Conservation (phyloP, 2,888 invertebrate genomes). For the Steinernema carpocapsae region DNA sequence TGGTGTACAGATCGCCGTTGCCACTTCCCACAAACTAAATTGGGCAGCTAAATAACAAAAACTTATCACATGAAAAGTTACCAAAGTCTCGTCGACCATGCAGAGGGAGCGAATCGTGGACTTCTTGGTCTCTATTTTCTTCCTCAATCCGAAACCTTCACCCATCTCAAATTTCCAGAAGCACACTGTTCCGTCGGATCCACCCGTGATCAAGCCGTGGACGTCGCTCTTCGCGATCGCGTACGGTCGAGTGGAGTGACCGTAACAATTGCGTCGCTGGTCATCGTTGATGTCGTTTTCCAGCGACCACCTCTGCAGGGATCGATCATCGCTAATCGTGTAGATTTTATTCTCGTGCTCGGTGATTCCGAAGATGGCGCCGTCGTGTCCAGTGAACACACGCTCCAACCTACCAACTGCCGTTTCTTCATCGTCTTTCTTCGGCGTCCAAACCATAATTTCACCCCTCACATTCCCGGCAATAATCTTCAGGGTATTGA, state of each 20-base stretch:
- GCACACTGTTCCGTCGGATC: slow-evolving; percentile 37
- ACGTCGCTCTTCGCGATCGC: slow-evolving; percentile 19
- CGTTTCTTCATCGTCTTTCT: background rate
- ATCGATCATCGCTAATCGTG: slow-evolving; percentile 37
- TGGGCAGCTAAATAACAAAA: too few species aligned
- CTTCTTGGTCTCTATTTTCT: slow-evolving; percentile 34
- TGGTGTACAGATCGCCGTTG: slow-evolving; percentile 21
- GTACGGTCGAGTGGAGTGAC: slow-evolving; percentile 37
- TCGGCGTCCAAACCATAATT: slow-evolving; percentile 11
- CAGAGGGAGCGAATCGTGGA: slow-evolving; percentile 36
- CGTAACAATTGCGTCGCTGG: slow-evolving; percentile 10
- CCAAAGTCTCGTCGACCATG: slow-evolving; percentile 27
- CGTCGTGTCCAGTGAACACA: slow-evolving; percentile 11
- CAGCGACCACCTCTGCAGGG: slow-evolving; percentile 27
- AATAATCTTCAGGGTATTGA: background rate
- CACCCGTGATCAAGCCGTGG: slow-evolving; percentile 34
- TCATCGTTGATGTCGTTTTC: background rate
- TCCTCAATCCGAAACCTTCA: slow-evolving; percentile 7
- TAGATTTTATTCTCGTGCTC: slow-evolving; percentile 25
- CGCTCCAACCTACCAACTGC: background rate
- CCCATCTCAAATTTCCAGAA: slow-evolving; percentile 36
- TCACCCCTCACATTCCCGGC: slow-evolving; percentile 21
- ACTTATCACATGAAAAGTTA: slow-evolving; percentile 10
- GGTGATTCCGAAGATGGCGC: slow-evolving; percentile 36
- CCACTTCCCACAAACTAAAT: slow-evolving; percentile 37